phyloP scores from a whole-genome alignment of 2,797 vertebrate genomes.

The Aplochiton taeniatus region DNA sequence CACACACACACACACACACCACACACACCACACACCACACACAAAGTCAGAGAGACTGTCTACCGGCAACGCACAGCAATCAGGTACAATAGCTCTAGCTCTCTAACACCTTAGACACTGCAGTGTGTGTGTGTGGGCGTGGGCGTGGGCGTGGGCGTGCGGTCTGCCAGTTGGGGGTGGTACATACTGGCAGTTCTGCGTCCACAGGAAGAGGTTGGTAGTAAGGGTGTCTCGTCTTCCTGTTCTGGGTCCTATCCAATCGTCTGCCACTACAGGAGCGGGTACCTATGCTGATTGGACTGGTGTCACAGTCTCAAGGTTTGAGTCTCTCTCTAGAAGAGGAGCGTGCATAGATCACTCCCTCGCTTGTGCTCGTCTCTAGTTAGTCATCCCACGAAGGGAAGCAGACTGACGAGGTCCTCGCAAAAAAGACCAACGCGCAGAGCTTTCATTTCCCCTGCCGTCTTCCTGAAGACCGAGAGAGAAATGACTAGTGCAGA shows the following conservation, averaged over 20 bases:
- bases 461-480: constrained; percentile 6
- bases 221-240: constrained; percentile 49
- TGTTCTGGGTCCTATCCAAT: constrained; percentile 59
- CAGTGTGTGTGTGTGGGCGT: not conserved
- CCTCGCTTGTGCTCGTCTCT: no score
- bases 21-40: not conserved
- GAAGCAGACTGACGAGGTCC: no score
- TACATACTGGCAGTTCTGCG: constrained; percentile 31
- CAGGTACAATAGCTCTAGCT: no score
- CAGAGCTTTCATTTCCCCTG: constrained; percentile 8
- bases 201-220: constrained; percentile 39
- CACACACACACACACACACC: constrained; percentile 9
- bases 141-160: constrained; percentile 10
- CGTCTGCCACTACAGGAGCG: constrained; percentile 47
- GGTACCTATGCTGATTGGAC: not conserved
- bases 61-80: not conserved
- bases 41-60: not conserved
- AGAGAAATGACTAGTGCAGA: constrained; percentile 15
- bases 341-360: no score
- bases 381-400: no score
- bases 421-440: no score
- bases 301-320: not conserved
- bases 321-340: no score
- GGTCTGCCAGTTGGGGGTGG: constrained; percentile 14
- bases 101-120: no score